These are phyloP conservation scores for Lophochroa leadbeateri DNA, from an alignment of 2,113 vertebrate species.

Conservation along the genomic window DNA sequence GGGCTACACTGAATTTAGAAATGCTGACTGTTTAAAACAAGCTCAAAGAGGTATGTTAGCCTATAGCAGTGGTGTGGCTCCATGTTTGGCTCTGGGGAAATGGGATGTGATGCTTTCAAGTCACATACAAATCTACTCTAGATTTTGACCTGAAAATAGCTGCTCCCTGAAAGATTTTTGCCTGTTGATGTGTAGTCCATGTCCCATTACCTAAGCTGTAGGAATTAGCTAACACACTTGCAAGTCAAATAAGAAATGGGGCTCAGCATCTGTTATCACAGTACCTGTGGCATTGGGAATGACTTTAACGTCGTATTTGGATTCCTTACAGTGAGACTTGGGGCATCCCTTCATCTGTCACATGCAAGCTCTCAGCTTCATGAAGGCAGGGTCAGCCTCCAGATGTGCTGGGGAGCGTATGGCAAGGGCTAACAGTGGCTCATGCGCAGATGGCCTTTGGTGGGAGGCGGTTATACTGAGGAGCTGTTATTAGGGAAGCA, in stretches of 20 bases:
- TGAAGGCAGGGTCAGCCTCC: background rate
- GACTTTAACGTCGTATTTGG: background rate
- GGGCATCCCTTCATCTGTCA: background rate
- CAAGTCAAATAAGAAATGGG: background rate
- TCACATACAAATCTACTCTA: background rate
- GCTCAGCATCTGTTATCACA: background rate
- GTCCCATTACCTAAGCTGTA: background rate
- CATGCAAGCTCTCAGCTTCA: rapidly evolving
- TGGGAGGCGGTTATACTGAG: background rate
- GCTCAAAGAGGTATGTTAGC: background rate
- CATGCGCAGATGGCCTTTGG: rapidly evolving
- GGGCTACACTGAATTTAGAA: slow-evolving; percentile 48
- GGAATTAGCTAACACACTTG: background rate
- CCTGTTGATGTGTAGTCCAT: background rate
- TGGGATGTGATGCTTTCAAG: background rate
- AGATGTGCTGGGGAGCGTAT: background rate
- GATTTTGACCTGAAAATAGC: background rate
- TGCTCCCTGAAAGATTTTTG: background rate
- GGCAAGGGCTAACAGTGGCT: background rate
- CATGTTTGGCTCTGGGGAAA: background rate
- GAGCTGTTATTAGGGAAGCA: background rate
- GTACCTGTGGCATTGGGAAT: background rate
- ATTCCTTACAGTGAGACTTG: background rate
- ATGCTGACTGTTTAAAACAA: slow-evolving; percentile 9
- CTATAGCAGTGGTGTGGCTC: background rate